phyloP scores from a whole-genome alignment of 2,888 invertebrate genomes.

The Cosmorhoe ocellata region DNA sequence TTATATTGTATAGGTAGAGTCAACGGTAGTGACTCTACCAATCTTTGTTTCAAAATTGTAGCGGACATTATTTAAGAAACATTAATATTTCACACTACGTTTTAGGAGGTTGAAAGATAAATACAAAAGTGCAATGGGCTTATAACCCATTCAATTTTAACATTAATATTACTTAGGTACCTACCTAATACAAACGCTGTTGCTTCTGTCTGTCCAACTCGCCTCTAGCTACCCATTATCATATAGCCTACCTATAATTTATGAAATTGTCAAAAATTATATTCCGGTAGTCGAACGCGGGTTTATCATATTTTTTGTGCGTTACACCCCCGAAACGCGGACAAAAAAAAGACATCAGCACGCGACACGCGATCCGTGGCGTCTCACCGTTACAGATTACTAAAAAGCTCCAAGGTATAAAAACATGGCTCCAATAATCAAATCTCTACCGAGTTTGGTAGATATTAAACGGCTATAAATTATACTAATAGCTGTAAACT shows the following conservation, averaged over 20 bases:
- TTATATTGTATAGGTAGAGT: too few species aligned
- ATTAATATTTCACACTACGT: too few species aligned
- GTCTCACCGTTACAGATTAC: conserved; percentile 37
- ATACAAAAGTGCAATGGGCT: too few species aligned
- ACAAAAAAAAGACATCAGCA: conserved; percentile 70
- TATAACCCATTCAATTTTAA: not conserved
- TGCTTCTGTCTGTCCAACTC: conserved; percentile 32
- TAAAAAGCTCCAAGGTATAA: conserved; percentile 13
- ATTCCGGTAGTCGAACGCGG: conserved; percentile 80
- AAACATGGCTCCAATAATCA: conserved; percentile 68
- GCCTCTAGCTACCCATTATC: conserved; percentile 67
- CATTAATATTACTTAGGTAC: too few species aligned
- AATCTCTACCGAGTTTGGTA: conserved; percentile 66
- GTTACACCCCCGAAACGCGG: conserved; percentile 62
- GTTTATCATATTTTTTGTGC: conserved; percentile 72
- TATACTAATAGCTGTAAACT: conserved; percentile 76
- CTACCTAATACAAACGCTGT: conserved; percentile 6
- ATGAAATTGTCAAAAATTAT: conserved; percentile 80
- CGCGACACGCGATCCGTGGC: conserved; percentile 78
- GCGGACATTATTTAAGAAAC: too few species aligned
- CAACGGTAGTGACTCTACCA: too few species aligned
- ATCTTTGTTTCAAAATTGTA: too few species aligned
- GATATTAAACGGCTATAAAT: conserved; percentile 80
- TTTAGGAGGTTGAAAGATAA: too few species aligned
- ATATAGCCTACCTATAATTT: conserved; percentile 65